Evolutionary conservation across 2,888 invertebrate species (phyloP).

Genomic region (Catocala sponsa): DNA sequence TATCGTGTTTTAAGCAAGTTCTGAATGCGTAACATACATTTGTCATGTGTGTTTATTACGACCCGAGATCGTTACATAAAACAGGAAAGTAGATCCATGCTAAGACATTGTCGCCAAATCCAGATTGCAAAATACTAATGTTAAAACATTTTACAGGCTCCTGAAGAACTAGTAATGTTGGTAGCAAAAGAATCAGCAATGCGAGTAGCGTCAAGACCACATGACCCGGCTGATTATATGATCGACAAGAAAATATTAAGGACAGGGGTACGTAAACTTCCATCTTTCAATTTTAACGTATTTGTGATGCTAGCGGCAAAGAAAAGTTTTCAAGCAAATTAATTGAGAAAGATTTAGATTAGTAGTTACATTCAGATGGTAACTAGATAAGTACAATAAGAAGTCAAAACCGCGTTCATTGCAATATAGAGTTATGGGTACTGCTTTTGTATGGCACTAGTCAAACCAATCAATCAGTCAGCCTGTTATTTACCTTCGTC

Average conservation of each 20-base stretch:
- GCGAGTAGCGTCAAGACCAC: constrained; percentile 52
- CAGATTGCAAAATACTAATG: neutral
- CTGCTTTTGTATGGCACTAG: too few relatives aligned
- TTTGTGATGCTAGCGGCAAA: too few relatives aligned
- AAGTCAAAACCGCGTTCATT: too few relatives aligned
- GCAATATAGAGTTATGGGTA: too few relatives aligned
- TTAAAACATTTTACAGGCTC: constrained; percentile 57
- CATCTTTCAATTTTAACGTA: neutral
- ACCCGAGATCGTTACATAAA: too few relatives aligned
- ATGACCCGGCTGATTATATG: constrained; percentile 44
- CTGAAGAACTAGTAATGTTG: constrained; percentile 67
- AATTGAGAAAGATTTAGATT: too few relatives aligned
- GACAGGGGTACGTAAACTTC: constrained; percentile 62
- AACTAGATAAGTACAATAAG: too few relatives aligned
- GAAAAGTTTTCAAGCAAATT: too few relatives aligned
- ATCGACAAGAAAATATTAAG: constrained; percentile 61
- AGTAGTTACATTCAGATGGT: too few relatives aligned
- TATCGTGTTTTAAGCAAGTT: too few relatives aligned
- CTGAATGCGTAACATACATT: too few relatives aligned
- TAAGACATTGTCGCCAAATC: neutral
- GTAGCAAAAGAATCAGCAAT: constrained; percentile 64
- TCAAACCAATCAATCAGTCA: neutral
- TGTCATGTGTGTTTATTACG: too few relatives aligned
- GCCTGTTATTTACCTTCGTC: neutral
- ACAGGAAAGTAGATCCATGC: neutral